phyloP scores from a whole-genome alignment of 2,113 vertebrate genomes.

The Dipodomys stephensi region DNA sequence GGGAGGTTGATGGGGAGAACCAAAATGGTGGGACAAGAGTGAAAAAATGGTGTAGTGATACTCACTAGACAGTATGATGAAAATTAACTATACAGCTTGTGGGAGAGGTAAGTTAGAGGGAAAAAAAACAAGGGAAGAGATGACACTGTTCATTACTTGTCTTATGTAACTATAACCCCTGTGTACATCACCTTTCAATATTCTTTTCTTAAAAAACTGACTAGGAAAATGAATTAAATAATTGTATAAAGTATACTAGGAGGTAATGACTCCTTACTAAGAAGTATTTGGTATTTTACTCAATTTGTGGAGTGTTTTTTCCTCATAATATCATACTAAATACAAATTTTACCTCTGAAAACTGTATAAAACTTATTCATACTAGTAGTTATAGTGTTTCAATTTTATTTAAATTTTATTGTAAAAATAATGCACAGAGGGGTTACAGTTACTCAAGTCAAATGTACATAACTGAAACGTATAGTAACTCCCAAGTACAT shows the following conservation, averaged over 20 bases:
- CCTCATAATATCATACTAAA: neutral
- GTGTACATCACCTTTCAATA: too few species aligned
- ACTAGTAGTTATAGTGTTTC: neutral
- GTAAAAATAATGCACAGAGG: too few species aligned
- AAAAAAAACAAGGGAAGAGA: too few species aligned
- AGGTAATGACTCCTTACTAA: neutral
- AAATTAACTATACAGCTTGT: too few species aligned
- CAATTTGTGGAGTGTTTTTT: neutral
- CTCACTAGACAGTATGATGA: too few species aligned
- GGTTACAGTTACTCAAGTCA: too few species aligned
- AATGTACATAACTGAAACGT: neutral
- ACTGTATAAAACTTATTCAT: neutral
- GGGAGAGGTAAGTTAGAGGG: too few species aligned
- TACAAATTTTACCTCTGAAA: slow-evolving; percentile 11
- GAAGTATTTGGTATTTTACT: neutral
- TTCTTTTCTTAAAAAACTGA: neutral
- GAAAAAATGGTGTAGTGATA: too few species aligned
- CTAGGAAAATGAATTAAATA: neutral
- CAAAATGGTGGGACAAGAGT: too few species aligned
- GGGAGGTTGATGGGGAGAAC: too few species aligned
- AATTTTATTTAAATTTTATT: neutral
- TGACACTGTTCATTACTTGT: too few species aligned
- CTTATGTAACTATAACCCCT: too few species aligned
- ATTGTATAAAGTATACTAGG: neutral
- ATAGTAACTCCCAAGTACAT: neutral